phyloP scores from a whole-genome alignment of 2,888 invertebrate genomes.

The Ceramica pisi region DNA sequence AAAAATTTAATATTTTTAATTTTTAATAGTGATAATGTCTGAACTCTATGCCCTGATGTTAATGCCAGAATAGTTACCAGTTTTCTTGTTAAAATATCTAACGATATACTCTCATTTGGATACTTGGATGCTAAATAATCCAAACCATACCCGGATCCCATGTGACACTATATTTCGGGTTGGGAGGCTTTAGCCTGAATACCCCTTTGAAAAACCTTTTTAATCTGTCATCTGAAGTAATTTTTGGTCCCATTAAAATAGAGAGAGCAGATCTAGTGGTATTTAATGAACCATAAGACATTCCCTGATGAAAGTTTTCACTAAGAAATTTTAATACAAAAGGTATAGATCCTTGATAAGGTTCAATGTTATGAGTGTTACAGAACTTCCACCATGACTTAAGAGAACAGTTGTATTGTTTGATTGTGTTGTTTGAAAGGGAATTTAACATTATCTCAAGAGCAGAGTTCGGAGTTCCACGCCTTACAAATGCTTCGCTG shows the following conservation, averaged over 20 bases:
- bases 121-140: background rate
- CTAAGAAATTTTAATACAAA: slow-evolving; percentile 1
- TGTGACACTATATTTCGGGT: background rate
- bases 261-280: slow-evolving; percentile 4
- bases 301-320: background rate
- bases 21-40: no score
- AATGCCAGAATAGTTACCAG: no score
- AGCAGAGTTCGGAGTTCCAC: no score
- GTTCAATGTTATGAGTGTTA: background rate
- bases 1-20: no score
- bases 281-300: slow-evolving; percentile 8
- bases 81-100: no score
- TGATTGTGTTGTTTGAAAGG: background rate
- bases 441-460: no score
- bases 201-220: slow-evolving; percentile 7
- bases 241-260: background rate
- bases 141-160: slow-evolving; percentile 1
- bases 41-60: no score
- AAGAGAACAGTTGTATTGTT: slow-evolving; percentile 11
- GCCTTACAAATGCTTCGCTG: no score
- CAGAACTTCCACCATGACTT: no score
- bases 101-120: no score
- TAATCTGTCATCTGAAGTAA: background rate
- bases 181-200: slow-evolving; percentile 7
- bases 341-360: background rate